Conservation (phyloP, 2,113 vertebrate species). For the Periophthalmodon schlosseri region DNA sequence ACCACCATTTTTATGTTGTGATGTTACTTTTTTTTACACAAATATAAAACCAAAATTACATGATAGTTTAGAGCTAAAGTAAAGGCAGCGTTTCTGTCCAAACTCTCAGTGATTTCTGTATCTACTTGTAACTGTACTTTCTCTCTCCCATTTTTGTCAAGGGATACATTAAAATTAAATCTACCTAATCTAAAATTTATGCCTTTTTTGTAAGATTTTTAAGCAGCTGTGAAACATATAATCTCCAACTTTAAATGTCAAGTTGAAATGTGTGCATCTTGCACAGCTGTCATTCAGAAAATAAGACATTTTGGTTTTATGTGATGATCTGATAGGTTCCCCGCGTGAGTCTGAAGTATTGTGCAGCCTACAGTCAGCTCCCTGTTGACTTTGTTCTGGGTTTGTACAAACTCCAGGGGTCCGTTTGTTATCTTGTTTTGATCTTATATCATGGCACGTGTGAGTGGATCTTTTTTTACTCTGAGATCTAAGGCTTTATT, state of each 20-base stretch:
- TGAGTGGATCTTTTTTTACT: neutral
- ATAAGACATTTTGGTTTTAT: conserved; percentile 33
- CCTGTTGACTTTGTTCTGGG: conserved; percentile 47
- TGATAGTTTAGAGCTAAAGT: no score
- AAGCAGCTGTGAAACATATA: neutral
- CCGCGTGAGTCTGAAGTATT: conserved; percentile 38
- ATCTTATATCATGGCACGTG: conserved; percentile 13
- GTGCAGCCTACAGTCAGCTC: conserved; percentile 22
- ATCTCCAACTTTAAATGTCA: neutral
- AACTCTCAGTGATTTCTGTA: no score
- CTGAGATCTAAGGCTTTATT: conserved; percentile 2
- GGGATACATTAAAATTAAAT: no score
- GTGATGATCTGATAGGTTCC: conserved; percentile 21
- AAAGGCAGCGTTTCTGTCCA: no score
- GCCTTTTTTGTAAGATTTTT: no score
- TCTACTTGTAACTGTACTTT: no score
- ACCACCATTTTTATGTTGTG: no score
- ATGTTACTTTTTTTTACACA: no score
- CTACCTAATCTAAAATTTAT: no score
- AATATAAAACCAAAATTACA: no score
- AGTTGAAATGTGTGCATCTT: neutral
- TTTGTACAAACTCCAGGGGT: conserved; percentile 17
- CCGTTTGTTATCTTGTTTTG: conserved; percentile 26
- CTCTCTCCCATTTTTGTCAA: no score
- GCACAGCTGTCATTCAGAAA: neutral